Percentiles rank a stretch among this genome's conserved stretches.
Evolutionary conservation across 1,140 invertebrate genomes (phyloP).

Genomic region (Drosophila oshimai): DNA sequence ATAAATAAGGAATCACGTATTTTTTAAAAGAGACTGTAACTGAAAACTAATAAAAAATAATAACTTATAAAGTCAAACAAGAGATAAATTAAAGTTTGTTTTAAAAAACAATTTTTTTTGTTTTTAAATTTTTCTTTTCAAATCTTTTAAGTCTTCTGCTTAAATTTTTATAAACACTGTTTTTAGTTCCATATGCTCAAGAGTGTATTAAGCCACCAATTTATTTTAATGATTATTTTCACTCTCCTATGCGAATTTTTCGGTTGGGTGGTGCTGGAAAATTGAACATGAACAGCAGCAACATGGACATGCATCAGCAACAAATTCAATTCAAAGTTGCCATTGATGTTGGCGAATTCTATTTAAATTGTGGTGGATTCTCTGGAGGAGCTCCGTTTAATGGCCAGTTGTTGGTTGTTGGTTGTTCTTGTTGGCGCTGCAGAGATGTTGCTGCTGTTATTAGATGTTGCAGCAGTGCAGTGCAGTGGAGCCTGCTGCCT

Average conservation of each 20-base stretch:
- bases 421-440: background rate
- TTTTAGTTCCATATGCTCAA: background rate
- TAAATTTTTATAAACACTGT: background rate
- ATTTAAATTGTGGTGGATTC: conserved; percentile 59
- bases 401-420: conserved; percentile 43
- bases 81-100: too few species aligned
- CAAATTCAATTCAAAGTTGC: conserved; percentile 58
- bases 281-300: conserved; percentile 31
- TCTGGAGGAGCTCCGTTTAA: conserved; percentile 27
- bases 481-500: conserved; percentile 20
- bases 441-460: conserved; percentile 29
- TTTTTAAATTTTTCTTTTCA: too few species aligned
- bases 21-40: too few species aligned
- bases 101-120: too few species aligned
- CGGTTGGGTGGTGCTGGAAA: conserved; percentile 17
- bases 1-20: too few species aligned
- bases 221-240: background rate
- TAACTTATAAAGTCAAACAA: background rate
- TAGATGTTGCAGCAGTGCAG: conserved; percentile 21
- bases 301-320: conserved; percentile 31
- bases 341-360: conserved; percentile 47
- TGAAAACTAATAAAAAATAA: too few species aligned
- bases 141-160: background rate
- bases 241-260: background rate
- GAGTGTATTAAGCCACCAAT: background rate